phyloP scores from a whole-genome alignment of 2,113 vertebrate species.

The Tetraodon nigroviridis region DNA sequence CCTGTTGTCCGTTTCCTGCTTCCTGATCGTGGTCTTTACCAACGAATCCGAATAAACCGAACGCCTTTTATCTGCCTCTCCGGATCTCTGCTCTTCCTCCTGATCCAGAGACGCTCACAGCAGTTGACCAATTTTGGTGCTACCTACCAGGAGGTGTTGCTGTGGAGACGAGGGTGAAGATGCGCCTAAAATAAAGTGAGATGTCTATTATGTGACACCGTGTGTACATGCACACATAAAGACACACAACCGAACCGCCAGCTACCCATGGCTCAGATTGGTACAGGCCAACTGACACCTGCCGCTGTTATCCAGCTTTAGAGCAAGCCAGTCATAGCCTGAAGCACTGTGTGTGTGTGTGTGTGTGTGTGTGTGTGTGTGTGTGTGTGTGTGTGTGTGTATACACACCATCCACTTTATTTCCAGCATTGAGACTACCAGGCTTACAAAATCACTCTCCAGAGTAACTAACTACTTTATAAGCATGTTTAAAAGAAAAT shows the following conservation, averaged over 20 bases:
- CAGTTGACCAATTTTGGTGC: constrained; percentile 10
- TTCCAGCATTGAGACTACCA: constrained; percentile 8
- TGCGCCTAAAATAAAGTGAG: constrained; percentile 13
- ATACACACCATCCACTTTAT: constrained; percentile 20
- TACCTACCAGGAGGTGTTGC: constrained; percentile 7
- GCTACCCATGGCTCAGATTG: background rate
- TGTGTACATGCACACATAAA: background rate
- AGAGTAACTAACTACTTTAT: no score
- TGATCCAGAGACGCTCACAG: constrained; percentile 20
- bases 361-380: constrained; percentile 14
- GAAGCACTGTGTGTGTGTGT: background rate
- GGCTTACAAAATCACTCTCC: no score
- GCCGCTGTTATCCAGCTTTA: constrained; percentile 16
- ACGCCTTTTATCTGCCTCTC: background rate
- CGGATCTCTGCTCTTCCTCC: background rate
- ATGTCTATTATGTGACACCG: background rate
- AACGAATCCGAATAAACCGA: no score
- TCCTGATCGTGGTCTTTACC: background rate
- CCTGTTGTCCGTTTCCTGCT: background rate
- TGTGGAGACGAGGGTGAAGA: background rate
- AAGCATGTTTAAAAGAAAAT: no score
- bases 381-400: constrained; percentile 15
- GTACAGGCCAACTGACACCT: constrained; percentile 18
- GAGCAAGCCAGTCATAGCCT: constrained; percentile 6
- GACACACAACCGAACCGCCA: background rate